phyloP scores from a whole-genome alignment of 2,888 invertebrate species.

The Sesia bembeciformis region DNA sequence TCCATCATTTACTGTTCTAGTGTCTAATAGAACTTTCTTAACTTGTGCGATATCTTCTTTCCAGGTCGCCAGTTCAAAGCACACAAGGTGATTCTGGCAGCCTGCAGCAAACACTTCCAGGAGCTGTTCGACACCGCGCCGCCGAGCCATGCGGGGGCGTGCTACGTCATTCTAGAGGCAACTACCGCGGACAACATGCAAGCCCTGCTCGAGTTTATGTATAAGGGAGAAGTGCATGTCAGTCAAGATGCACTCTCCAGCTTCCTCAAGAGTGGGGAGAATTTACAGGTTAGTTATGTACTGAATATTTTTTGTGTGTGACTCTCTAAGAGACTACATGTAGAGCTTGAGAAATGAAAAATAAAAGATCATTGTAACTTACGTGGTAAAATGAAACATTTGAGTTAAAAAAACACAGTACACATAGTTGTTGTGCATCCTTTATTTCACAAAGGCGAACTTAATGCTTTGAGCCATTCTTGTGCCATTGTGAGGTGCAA shows the following conservation, averaged over 20 bases:
- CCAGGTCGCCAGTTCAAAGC: slow-evolving; percentile 92
- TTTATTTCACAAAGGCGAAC: no score
- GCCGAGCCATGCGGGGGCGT: slow-evolving; percentile 82
- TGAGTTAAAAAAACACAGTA: no score
- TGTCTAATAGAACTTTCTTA: no score
- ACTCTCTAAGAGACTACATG: no score
- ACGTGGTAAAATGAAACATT: no score
- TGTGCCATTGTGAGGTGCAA: no score
- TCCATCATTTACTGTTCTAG: no score
- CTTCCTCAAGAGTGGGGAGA: slow-evolving; percentile 93
- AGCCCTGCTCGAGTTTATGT: slow-evolving; percentile 93
- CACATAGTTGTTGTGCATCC: no score
- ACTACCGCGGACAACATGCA: slow-evolving; percentile 93
- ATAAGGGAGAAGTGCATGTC: slow-evolving; percentile 94
- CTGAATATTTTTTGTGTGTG: no score
- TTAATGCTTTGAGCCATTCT: no score
- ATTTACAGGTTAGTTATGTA: slow-evolving; percentile 80
- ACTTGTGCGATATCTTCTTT: neutral
- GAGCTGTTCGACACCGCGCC: slow-evolving; percentile 92
- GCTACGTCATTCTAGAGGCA: slow-evolving; percentile 92
- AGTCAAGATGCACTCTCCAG: slow-evolving; percentile 93
- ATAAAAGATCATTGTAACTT: no score
- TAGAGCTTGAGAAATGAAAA: no score
- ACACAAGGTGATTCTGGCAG: slow-evolving; percentile 92
- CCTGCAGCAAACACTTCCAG: slow-evolving; percentile 94